phyloP scores from a whole-genome alignment of 2,113 vertebrate genomes.

The Damaliscus lunatus region DNA sequence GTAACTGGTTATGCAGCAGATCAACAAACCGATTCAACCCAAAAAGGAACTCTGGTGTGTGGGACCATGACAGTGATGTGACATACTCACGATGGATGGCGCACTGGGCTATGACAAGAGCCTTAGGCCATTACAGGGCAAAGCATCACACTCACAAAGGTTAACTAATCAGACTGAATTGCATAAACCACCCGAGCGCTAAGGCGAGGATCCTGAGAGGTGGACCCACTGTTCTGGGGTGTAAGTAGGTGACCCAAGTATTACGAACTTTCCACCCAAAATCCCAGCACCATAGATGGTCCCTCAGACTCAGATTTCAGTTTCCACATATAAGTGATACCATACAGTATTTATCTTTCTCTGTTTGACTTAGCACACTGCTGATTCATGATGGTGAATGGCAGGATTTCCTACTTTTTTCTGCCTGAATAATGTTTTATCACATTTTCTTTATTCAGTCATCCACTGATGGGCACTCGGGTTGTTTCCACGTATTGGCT shows the following conservation, averaged over 20 bases:
- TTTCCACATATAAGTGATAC: not conserved
- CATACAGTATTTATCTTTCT: not conserved
- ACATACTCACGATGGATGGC: fast-evolving
- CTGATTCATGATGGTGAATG: not conserved
- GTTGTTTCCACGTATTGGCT: not conserved
- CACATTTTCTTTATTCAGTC: not conserved
- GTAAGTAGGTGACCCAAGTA: not conserved
- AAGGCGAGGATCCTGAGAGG: not conserved
- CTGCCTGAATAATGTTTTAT: too few species aligned
- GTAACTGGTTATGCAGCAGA: not conserved
- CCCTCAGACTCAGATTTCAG: not conserved
- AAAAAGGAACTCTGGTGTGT: not conserved
- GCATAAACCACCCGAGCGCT: fast-evolving
- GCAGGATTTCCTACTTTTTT: not conserved
- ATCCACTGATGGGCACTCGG: not conserved
- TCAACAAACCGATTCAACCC: too few species aligned
- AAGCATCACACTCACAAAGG: not conserved
- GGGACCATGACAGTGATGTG: not conserved
- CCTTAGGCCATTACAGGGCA: not conserved
- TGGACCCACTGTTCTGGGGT: not conserved
- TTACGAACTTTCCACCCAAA: not conserved
- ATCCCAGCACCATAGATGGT: not conserved
- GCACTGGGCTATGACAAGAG: fast-evolving
- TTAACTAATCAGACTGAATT: not conserved
- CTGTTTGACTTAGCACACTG: not conserved